These are phyloP conservation scores for Meandrusa payeni DNA, from an alignment of 2,888 invertebrate species.

Conservation along the genomic window DNA sequence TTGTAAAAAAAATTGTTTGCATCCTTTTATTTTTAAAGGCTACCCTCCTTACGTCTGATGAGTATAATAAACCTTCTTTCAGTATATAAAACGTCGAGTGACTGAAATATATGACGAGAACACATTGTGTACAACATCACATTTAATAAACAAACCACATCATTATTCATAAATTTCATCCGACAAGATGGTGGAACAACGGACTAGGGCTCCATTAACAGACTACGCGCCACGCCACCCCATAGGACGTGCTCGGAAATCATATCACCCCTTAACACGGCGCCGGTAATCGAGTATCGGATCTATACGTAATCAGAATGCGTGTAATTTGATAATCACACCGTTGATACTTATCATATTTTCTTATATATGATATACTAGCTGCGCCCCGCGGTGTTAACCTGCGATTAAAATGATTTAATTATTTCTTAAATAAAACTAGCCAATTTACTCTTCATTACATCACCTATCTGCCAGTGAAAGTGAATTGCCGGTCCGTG, in stretches of 20 bases:
- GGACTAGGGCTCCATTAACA: constrained; percentile 2
- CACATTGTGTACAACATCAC: neutral
- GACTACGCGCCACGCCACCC: constrained; percentile 6
- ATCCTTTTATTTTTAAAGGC: too few species aligned
- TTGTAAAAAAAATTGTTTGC: too few species aligned
- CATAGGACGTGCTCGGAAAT: constrained; percentile 21
- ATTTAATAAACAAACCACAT: neutral
- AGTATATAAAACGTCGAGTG: too few species aligned
- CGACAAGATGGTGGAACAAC: constrained; percentile 3
- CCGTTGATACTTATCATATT: neutral
- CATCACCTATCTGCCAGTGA: too few species aligned
- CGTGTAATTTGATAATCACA: constrained; percentile 17
- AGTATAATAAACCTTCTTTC: too few species aligned
- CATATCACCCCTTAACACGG: constrained; percentile 6
- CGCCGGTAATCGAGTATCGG: neutral
- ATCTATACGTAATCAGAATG: constrained; percentile 8
- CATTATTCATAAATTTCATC: constrained; percentile 9
- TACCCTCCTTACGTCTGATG: too few species aligned
- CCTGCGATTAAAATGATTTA: too few species aligned
- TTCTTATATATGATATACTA: constrained; percentile 1
- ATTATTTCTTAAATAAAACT: too few species aligned
- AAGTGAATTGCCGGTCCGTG: too few species aligned
- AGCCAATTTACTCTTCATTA: too few species aligned
- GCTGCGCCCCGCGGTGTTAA: too few species aligned
- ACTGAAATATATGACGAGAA: too few species aligned